Evolutionary conservation across 2,113 vertebrate genomes (phyloP).

Genomic region (Oreocharis arfaki): DNA sequence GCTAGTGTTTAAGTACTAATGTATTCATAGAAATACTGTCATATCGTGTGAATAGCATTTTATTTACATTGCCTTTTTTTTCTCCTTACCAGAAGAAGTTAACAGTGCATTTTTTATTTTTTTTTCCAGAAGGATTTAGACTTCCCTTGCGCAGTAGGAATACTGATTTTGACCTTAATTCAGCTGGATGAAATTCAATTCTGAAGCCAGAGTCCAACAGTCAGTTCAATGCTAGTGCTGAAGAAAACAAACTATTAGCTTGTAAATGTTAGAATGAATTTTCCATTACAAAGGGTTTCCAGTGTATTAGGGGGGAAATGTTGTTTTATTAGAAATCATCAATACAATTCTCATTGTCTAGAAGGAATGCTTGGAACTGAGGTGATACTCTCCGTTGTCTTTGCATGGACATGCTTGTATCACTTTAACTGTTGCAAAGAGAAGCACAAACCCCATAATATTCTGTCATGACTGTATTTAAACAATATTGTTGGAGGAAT

Average conservation of each 20-base stretch:
- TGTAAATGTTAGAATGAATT: neutral
- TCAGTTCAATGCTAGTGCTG: neutral
- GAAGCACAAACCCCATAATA: neutral
- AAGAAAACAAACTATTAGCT: neutral
- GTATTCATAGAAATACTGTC: neutral
- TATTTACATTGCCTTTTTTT: neutral
- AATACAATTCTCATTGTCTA: neutral
- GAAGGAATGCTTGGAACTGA: neutral
- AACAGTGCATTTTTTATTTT: neutral
- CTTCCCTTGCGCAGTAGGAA: neutral
- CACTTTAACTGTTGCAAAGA: neutral
- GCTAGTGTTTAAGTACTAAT: neutral
- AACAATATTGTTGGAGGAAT: neutral
- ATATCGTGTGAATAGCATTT: neutral
- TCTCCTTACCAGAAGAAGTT: neutral
- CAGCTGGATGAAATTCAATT: neutral
- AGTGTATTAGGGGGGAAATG: neutral
- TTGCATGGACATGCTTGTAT: neutral
- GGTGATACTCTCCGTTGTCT: neutral
- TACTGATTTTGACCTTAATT: constrained; percentile 12
- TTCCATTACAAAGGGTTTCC: neutral
- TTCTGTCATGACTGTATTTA: neutral
- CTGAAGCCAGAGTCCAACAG: neutral
- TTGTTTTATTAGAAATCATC: neutral
- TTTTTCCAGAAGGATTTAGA: neutral